A percentile compares a stretch with the other conserved stretches of the same genome.
phyloP scores from a whole-genome alignment of 2,888 invertebrate genomes.

The Lepetodrilus schrolli region DNA sequence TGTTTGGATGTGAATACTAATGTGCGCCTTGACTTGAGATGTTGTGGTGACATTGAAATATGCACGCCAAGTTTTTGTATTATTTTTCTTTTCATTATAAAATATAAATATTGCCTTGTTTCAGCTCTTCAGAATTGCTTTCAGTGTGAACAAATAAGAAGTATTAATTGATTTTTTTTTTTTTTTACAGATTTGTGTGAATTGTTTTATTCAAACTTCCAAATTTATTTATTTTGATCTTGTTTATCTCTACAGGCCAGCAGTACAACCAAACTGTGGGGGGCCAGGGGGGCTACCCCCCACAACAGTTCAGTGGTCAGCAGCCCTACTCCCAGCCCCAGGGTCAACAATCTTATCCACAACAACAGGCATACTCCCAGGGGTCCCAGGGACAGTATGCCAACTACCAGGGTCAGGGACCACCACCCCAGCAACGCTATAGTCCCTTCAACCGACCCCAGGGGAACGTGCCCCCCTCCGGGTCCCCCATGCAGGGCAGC shows the following conservation, averaged over 20 bases:
- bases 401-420: slow-evolving; percentile 51
- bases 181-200: too few relatives aligned
- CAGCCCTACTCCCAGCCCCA: slow-evolving; percentile 51
- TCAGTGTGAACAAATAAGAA: too few relatives aligned
- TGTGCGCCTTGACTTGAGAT: too few relatives aligned
- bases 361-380: slow-evolving; percentile 46
- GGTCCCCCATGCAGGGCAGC: slow-evolving; percentile 33
- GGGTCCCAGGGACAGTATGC: slow-evolving; percentile 53
- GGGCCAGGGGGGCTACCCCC: slow-evolving; percentile 48
- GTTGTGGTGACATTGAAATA: too few relatives aligned
- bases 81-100: too few relatives aligned
- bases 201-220: too few relatives aligned
- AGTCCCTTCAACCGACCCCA: slow-evolving; percentile 42
- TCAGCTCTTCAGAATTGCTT: too few relatives aligned
- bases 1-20: too few relatives aligned
- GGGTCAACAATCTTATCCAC: slow-evolving; percentile 27
- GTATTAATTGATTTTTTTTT: too few relatives aligned
- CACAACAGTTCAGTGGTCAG: slow-evolving; percentile 55
- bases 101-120: too few relatives aligned
- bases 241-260: slow-evolving; percentile 30
- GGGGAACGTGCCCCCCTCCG: slow-evolving; percentile 37
- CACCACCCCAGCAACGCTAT: slow-evolving; percentile 42
- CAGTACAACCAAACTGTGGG: slow-evolving; percentile 42
- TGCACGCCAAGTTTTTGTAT: too few relatives aligned
- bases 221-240: background rate